Base-by-base conservation (phyloP, 53 echinoderm and acorn worm species). In the Crossaster papposus region DNA sequence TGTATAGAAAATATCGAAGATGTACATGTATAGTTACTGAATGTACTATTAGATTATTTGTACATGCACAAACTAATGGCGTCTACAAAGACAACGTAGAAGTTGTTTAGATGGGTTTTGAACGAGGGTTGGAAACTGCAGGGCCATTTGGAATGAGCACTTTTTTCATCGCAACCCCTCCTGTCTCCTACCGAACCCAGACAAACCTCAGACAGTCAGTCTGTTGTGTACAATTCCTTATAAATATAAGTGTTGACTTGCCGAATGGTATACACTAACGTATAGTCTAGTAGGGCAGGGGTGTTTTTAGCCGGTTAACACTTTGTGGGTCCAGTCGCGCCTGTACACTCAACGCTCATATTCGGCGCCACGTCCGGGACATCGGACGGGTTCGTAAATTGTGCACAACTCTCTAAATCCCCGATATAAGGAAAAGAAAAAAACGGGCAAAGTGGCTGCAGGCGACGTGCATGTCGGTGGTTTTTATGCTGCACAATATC, bases 221-320 rank as follows among this genome's bases (percentile, higher is more conserved):
- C n/a, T n/a, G n/a, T n/a, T n/a, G n/a, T 58, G 68, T 62, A 62
- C 23, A 18, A 30, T 32, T 1, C 30, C 30, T 31, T 4, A n/a
- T n/a, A n/a, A n/a, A n/a, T n/a, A n/a, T n/a, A 62, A 81, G 81
- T 81, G 81, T 81, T 81, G 28, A 81, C 81, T 81, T 63, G 63
- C 32, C 62, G 20, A 81, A 20, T 23, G 81, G 62, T 31, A 81
- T 81, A 81, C 58, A 80, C 24, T 32, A 81, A 81, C 29, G 62
- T 81, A n/a, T n/a, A n/a, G n/a, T n/a, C n/a, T n/a, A 8, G 58
- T 20, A 31, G 58, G 58, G 81, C 33, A 32, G n/a, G n/a, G n/a
- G n/a, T n/a, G n/a, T n/a, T n/a, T n/a, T 55, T 81, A 10, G 55
- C 14, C 20, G 23, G 36, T 74, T 22, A 34, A n/a, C n/a, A n/a